Evolutionary conservation across 2,797 vertebrate species (phyloP).

Genomic region (Podargus strigoides): DNA sequence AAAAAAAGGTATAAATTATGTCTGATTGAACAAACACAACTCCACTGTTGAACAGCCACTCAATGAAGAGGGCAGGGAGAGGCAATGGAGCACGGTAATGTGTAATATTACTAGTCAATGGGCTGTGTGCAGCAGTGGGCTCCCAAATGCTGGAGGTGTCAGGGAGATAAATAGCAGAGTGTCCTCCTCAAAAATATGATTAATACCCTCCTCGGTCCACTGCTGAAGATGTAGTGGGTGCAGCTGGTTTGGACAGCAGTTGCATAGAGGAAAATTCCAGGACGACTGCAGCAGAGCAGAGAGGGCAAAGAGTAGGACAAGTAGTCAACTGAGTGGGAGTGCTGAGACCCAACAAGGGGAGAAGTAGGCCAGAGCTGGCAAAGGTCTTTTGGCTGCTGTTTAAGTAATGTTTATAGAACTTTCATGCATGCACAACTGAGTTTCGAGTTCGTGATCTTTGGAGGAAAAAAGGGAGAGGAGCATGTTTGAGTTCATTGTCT

Average conservation of each 20-base stretch:
- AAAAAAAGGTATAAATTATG: slow-evolving; percentile 91
- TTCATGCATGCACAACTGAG: slow-evolving; percentile 54
- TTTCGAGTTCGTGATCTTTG: slow-evolving; percentile 48
- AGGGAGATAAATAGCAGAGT: slow-evolving; percentile 99
- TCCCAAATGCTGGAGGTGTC: slow-evolving; percentile 97
- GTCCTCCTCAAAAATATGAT: slow-evolving; percentile 99
- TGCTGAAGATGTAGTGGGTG: slow-evolving; percentile 99
- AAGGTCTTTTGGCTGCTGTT: slow-evolving; percentile 72
- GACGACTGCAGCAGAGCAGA: slow-evolving; percentile 87
- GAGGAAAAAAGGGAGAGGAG: slow-evolving; percentile 30
- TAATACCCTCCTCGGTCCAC: slow-evolving; percentile 99
- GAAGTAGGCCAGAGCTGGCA: slow-evolving; percentile 77
- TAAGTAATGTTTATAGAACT: slow-evolving; percentile 73
- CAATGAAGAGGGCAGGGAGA: slow-evolving; percentile 99
- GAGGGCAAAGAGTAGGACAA: slow-evolving; percentile 98
- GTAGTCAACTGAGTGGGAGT: slow-evolving; percentile 82
- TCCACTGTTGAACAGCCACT: slow-evolving; percentile 95
- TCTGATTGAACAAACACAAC: slow-evolving; percentile 92
- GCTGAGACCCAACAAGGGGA: slow-evolving; percentile 43
- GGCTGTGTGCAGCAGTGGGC: slow-evolving; percentile 96
- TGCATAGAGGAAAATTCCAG: slow-evolving; percentile 87
- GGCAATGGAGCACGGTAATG: slow-evolving; percentile 99
- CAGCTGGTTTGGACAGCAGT: slow-evolving; percentile 98
- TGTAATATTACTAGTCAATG: slow-evolving; percentile 99
- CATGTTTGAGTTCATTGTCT: slow-evolving; percentile 55